Conservation (phyloP, 2,797 vertebrate genomes). For the Bryconaethiops microstoma region DNA sequence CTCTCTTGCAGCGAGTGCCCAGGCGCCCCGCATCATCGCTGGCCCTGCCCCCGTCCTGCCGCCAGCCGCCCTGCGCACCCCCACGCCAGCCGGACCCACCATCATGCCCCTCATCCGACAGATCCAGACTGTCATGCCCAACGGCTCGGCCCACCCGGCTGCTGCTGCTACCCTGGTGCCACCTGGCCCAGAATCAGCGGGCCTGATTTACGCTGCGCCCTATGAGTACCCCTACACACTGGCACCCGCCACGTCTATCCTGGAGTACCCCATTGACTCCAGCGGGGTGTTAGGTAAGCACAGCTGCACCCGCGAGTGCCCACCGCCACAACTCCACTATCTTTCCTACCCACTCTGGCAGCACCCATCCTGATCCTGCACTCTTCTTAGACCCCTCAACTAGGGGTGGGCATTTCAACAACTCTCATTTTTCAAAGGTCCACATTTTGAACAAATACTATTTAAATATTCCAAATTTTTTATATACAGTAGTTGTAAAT, state of each 20-base stretch:
- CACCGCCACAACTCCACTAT: constrained; percentile 51
- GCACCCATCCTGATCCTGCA: constrained; percentile 61
- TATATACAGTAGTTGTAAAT: not conserved
- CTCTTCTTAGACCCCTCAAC: constrained; percentile 50
- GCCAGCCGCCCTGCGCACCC: constrained; percentile 84
- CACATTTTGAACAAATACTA: not conserved
- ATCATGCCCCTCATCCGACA: constrained; percentile 96
- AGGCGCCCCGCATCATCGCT: constrained; percentile 89
- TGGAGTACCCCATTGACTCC: constrained; percentile 93
- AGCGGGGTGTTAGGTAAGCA: constrained; percentile 92
- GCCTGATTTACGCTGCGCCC: constrained; percentile 85
- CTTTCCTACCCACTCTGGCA: constrained; percentile 58
- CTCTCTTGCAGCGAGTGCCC: constrained; percentile 93
- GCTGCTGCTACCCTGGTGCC: constrained; percentile 86
- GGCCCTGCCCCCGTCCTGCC: constrained; percentile 86
- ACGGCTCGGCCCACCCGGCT: constrained; percentile 87
- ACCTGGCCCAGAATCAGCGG: constrained; percentile 84
- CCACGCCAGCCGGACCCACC: constrained; percentile 88
- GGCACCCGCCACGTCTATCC: constrained; percentile 88
- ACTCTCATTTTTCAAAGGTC: not conserved
- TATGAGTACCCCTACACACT: constrained; percentile 92
- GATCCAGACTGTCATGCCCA: constrained; percentile 94
- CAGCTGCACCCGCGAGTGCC: constrained; percentile 63
- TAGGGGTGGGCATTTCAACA: not conserved
- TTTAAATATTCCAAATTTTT: not conserved